Evolutionary conservation across 2,888 invertebrate species (phyloP).

Genomic region (Synanthedon myopaeformis): DNA sequence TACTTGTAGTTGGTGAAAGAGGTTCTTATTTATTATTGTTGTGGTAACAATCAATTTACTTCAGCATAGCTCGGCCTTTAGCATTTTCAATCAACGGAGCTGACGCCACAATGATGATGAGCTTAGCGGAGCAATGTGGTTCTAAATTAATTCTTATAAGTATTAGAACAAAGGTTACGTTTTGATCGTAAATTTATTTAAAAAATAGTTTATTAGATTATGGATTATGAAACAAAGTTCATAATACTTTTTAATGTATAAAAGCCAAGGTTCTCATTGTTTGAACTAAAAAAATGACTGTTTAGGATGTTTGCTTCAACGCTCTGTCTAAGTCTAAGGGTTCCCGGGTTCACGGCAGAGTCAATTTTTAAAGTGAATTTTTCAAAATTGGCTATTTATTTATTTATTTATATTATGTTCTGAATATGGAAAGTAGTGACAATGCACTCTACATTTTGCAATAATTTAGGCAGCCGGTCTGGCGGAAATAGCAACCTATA

Average conservation of each 20-base stretch:
- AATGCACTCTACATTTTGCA: no score
- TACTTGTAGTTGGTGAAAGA: no score
- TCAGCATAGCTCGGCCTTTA: constrained; percentile 37
- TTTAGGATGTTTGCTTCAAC: constrained; percentile 44
- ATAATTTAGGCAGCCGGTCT: no score
- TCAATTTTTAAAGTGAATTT: no score
- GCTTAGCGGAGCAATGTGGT: background rate
- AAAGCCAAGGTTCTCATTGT: constrained; percentile 56
- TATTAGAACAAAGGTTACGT: constrained; percentile 25
- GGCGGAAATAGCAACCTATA: no score
- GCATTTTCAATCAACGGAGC: constrained; percentile 32
- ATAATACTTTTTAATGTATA: constrained; percentile 26
- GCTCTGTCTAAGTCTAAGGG: no score
- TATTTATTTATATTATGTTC: no score
- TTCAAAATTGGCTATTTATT: no score
- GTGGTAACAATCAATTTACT: constrained; percentile 47
- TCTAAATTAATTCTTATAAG: constrained; percentile 23
- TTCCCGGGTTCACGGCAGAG: no score
- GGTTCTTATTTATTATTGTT: no score
- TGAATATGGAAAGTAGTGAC: no score
- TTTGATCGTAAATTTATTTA: constrained; percentile 19
- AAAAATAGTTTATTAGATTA: constrained; percentile 14
- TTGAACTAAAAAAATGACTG: constrained; percentile 46
- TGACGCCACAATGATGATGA: constrained; percentile 34
- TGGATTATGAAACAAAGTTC: constrained; percentile 19